phyloP scores from a whole-genome alignment of 2,888 invertebrate species.

The Euplexia lucipara region DNA sequence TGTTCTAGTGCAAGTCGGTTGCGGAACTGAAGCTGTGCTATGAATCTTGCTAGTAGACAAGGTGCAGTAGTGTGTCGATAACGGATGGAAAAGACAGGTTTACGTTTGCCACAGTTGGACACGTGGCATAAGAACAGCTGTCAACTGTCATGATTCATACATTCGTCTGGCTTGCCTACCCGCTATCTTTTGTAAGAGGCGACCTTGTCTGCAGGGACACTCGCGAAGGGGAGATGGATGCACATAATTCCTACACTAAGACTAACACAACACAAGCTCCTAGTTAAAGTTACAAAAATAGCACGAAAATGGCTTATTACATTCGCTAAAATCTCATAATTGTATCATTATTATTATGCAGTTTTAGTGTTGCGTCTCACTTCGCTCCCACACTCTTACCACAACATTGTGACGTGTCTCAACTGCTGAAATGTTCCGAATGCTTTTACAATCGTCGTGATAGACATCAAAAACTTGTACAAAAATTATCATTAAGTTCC shows the following conservation, averaged over 20 bases:
- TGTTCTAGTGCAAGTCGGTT: constrained; percentile 3
- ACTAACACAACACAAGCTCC: constrained; percentile 90
- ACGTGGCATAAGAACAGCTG: constrained; percentile 2
- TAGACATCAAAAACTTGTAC: constrained; percentile 83
- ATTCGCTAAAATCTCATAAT: constrained; percentile 84
- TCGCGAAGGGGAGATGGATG: constrained; percentile 77
- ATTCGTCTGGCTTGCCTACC: constrained; percentile 12
- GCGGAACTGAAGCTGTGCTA: constrained; percentile 1
- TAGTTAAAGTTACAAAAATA: constrained; percentile 87
- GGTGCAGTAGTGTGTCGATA: constrained; percentile 20
- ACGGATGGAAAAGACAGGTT: constrained; percentile 19
- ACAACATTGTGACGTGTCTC: constrained; percentile 59
- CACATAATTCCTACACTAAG: constrained; percentile 73
- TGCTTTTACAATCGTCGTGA: constrained; percentile 70
- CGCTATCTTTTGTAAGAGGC: constrained; percentile 17
- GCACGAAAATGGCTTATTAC: constrained; percentile 87
- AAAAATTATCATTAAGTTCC: constrained; percentile 84
- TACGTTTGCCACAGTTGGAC: constrained; percentile 9
- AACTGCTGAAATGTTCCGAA: constrained; percentile 69
- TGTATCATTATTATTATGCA: constrained; percentile 81
- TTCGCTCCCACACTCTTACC: constrained; percentile 59
- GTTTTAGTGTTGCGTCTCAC: constrained; percentile 81
- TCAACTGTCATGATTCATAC: constrained; percentile 1
- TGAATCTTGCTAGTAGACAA: constrained; percentile 30
- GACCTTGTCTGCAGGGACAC: constrained; percentile 43